Evolutionary conservation across 2,888 invertebrate genomes (phyloP).

Genomic region (Catocala fraxini): DNA sequence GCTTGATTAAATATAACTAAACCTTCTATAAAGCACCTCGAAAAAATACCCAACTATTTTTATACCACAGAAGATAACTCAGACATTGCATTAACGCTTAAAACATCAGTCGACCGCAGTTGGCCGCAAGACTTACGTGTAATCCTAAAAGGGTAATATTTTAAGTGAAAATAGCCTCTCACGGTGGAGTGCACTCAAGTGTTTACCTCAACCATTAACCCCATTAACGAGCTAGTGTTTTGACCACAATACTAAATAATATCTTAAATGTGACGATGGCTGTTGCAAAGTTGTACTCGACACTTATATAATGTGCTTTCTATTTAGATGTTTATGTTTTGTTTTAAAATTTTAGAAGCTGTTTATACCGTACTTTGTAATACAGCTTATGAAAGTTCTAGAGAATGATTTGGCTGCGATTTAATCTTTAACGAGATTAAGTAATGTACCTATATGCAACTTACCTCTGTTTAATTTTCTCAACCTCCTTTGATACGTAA

Average conservation of each 20-base stretch:
- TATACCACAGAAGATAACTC: slow-evolving; percentile 12
- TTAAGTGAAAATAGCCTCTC: slow-evolving; percentile 75
- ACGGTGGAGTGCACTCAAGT: slow-evolving; percentile 74
- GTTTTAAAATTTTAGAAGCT: no score
- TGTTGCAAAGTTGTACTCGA: neutral
- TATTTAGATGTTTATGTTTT: no score
- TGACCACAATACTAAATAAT: slow-evolving; percentile 36
- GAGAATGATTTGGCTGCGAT: no score
- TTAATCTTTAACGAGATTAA: no score
- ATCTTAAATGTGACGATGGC: slow-evolving; percentile 4
- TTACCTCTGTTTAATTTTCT: no score
- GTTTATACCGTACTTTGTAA: no score
- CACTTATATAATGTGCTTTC: no score
- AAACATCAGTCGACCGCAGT: slow-evolving; percentile 62
- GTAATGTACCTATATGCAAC: no score
- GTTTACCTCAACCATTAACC: slow-evolving; percentile 76
- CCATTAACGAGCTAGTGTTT: slow-evolving; percentile 64
- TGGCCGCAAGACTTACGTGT: slow-evolving; percentile 65
- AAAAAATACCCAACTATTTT: neutral
- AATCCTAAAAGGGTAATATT: slow-evolving; percentile 83
- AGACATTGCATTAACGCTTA: slow-evolving; percentile 50
- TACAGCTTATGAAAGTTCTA: no score
- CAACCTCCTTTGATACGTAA: no score
- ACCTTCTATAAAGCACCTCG: neutral
- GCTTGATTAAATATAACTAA: no score